These are phyloP conservation scores for Lepus townsendii DNA, from an alignment of 2,797 vertebrate genomes.

Conservation along the genomic window DNA sequence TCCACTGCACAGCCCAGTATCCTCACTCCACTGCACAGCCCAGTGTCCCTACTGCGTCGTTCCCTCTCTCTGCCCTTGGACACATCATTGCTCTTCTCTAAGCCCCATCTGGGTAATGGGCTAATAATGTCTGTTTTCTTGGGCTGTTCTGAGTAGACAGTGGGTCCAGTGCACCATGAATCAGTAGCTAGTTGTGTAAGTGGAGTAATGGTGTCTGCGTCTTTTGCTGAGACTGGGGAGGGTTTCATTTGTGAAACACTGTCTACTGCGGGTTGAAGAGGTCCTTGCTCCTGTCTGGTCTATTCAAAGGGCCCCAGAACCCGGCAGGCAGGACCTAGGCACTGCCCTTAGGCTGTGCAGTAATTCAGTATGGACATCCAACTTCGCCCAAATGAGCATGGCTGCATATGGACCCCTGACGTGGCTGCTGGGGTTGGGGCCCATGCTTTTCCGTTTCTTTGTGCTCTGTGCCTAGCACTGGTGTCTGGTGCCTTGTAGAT, in stretches of 20 bases:
- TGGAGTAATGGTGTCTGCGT: rapidly evolving
- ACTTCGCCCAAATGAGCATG: not conserved
- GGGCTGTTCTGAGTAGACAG: not conserved
- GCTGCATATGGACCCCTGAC: rapidly evolving
- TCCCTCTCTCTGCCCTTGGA: not conserved
- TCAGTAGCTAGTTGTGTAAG: rapidly evolving
- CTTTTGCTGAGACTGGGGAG: not conserved
- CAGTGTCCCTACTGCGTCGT: too few relatives aligned
- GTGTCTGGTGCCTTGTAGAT: not conserved
- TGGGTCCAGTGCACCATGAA: too few relatives aligned
- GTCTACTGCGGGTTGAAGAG: not conserved
- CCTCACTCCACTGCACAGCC: too few relatives aligned
- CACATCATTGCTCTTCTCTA: not conserved
- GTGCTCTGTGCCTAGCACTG: not conserved
- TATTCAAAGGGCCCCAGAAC: not conserved
- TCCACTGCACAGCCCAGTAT: too few relatives aligned
- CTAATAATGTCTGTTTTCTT: not conserved
- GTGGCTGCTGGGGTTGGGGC: not conserved
- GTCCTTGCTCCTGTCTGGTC: not conserved
- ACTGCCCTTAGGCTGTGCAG: not conserved
- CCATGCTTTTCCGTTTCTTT: not conserved
- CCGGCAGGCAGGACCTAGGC: too few relatives aligned
- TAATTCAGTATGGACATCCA: not conserved
- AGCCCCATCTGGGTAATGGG: not conserved
- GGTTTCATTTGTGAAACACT: not conserved